phyloP scores from a whole-genome alignment of 2,113 vertebrate genomes.

The Vireo altiloquus region DNA sequence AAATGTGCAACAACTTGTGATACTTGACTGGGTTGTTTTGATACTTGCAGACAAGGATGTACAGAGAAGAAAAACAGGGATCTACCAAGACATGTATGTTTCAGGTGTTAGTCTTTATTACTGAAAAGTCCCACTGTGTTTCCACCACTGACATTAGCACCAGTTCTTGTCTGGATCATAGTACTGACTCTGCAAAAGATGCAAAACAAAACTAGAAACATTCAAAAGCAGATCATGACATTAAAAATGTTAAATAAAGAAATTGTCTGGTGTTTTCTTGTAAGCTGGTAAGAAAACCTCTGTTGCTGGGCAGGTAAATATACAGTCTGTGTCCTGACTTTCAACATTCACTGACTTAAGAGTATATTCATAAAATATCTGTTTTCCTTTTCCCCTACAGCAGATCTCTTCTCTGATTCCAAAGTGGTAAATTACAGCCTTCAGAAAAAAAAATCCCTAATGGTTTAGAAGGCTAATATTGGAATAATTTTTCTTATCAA shows the following conservation, averaged over 20 bases:
- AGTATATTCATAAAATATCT: not conserved
- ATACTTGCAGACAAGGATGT: not conserved
- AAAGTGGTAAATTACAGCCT: not conserved
- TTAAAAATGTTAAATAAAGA: not conserved
- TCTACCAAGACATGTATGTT: not conserved
- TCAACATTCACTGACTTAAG: not conserved
- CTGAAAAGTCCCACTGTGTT: not conserved
- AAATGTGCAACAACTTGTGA: conserved; percentile 8
- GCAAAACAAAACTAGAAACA: not conserved
- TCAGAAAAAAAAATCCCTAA: not conserved
- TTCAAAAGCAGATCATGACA: not conserved
- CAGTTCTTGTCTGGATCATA: not conserved
- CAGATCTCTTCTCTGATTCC: not conserved
- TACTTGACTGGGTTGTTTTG: not conserved
- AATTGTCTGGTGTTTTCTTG: accelerated
- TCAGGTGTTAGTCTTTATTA: not conserved
- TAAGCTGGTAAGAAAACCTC: not conserved
- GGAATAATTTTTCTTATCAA: not conserved
- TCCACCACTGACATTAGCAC: not conserved
- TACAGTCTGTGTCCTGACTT: not conserved
- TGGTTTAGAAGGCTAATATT: not conserved
- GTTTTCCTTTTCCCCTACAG: not conserved
- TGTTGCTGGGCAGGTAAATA: not conserved
- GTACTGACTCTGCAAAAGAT: not conserved
- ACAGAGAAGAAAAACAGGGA: not conserved